A percentile compares a stretch with the other conserved stretches of the same genome.
phyloP scores from a whole-genome alignment of 2,888 invertebrate genomes.

The Habrosyne pyritoides region DNA sequence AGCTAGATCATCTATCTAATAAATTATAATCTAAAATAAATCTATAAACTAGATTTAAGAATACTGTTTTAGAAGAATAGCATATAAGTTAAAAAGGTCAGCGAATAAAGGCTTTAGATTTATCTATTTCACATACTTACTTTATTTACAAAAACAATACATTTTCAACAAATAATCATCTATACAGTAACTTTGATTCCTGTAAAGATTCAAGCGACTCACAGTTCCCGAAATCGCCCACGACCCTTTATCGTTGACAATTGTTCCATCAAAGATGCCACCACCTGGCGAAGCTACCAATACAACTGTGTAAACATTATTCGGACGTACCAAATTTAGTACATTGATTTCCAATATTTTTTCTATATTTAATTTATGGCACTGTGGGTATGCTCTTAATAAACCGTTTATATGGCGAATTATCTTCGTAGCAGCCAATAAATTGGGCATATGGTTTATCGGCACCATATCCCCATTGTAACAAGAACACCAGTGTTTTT shows the following conservation, averaged over 20 bases:
- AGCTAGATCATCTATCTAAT: too few relatives aligned
- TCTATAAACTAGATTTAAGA: too few relatives aligned
- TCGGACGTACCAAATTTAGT: conserved; percentile 85
- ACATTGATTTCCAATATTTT: conserved; percentile 55
- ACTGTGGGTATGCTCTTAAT: conserved; percentile 83
- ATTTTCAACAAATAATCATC: conserved; percentile 86
- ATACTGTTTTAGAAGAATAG: too few relatives aligned
- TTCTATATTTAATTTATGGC: conserved; percentile 83
- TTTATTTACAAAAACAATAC: conserved; percentile 86
- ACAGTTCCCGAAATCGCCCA: conserved; percentile 86
- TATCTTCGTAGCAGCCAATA: conserved; percentile 82
- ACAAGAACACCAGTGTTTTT: conserved; percentile 93
- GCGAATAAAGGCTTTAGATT: too few relatives aligned
- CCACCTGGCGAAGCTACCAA: conserved; percentile 85
- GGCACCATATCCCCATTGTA: conserved; percentile 82
- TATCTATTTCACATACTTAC: background rate
- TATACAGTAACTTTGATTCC: conserved; percentile 88
- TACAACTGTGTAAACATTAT: conserved; percentile 82
- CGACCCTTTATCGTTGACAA: conserved; percentile 53
- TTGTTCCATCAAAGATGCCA: conserved; percentile 90
- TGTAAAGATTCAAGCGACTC: conserved; percentile 89
- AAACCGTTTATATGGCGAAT: conserved; percentile 85
- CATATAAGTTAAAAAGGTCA: too few relatives aligned
- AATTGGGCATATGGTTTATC: conserved; percentile 73
- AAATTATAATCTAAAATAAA: too few relatives aligned